These are phyloP conservation scores for Drosophila seguyi DNA, from an alignment of 1,140 invertebrate genomes.

Conservation along the genomic window DNA sequence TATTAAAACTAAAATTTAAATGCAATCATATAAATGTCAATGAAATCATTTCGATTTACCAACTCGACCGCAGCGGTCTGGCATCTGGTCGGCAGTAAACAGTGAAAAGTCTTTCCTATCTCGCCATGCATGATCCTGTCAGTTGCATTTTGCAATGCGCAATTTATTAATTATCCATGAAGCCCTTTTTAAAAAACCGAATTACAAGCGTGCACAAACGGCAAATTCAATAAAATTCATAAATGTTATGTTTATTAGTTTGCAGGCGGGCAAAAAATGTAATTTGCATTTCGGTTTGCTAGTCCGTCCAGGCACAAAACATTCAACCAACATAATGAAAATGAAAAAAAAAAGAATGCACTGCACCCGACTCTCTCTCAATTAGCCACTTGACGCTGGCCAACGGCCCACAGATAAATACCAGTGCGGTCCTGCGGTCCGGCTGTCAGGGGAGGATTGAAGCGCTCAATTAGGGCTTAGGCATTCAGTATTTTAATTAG, in stretches of 20 bases:
- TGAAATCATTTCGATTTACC: conserved; percentile 72
- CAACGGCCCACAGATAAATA: conserved; percentile 24
- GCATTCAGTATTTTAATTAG: conserved; percentile 49
- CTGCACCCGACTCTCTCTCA: conserved; percentile 25
- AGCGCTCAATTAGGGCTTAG: conserved; percentile 29
- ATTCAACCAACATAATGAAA: conserved; percentile 74
- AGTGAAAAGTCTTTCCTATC: conserved; percentile 25
- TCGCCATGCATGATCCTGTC: conserved; percentile 36
- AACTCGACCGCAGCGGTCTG: conserved; percentile 35
- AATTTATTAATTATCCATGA: conserved; percentile 80
- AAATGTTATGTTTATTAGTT: conserved; percentile 70
- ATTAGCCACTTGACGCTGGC: conserved; percentile 44
- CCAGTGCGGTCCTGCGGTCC: conserved; percentile 34
- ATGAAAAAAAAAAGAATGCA: conserved; percentile 29
- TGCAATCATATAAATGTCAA: conserved; percentile 62
- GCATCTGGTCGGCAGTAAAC: conserved; percentile 29
- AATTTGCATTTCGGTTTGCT: conserved; percentile 76
- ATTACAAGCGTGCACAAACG: conserved; percentile 48
- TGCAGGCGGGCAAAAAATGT: conserved; percentile 21
- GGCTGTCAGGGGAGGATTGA: not conserved
- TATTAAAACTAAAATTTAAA: conserved; percentile 71
- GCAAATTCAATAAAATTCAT: conserved; percentile 57
- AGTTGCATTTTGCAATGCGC: conserved; percentile 60
- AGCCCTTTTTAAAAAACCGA: conserved; percentile 74
- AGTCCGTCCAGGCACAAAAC: conserved; percentile 34